Conservation (phyloP, 2,888 invertebrate genomes). For the Belgica antarctica region DNA sequence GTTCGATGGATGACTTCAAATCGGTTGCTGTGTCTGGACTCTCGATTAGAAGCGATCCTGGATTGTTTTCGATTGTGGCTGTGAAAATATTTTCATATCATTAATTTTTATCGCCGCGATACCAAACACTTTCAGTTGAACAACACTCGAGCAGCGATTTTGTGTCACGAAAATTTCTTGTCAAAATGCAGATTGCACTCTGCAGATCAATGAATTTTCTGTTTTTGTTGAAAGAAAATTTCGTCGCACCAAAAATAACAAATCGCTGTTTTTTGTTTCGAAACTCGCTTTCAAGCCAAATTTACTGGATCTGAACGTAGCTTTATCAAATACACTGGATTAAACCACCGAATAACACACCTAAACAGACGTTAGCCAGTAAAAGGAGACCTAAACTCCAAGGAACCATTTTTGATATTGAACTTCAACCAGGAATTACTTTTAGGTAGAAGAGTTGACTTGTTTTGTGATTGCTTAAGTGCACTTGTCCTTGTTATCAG, state of each 20-base stretch:
- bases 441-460: too few relatives aligned
- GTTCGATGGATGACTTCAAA: slow-evolving; percentile 16
- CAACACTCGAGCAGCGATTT: background rate
- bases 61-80: slow-evolving; percentile 32
- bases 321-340: background rate
- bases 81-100: slow-evolving; percentile 11
- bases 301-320: background rate
- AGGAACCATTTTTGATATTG: background rate
- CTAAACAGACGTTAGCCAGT: background rate
- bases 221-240: slow-evolving; percentile 41
- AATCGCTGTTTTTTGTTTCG: background rate
- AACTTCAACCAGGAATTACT: too few relatives aligned
- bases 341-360: background rate
- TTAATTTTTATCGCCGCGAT: background rate
- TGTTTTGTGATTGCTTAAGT: too few relatives aligned
- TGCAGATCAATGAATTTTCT: slow-evolving; percentile 45
- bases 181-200: background rate
- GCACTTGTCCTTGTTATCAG: too few relatives aligned
- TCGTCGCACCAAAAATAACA: slow-evolving; percentile 11
- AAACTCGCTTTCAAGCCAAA: background rate
- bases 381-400: background rate
- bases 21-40: slow-evolving; percentile 4
- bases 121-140: background rate
- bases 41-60: slow-evolving; percentile 22
- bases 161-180: background rate